Conservation (phyloP, 2,797 vertebrate species). For the Gallinago solitaria region DNA sequence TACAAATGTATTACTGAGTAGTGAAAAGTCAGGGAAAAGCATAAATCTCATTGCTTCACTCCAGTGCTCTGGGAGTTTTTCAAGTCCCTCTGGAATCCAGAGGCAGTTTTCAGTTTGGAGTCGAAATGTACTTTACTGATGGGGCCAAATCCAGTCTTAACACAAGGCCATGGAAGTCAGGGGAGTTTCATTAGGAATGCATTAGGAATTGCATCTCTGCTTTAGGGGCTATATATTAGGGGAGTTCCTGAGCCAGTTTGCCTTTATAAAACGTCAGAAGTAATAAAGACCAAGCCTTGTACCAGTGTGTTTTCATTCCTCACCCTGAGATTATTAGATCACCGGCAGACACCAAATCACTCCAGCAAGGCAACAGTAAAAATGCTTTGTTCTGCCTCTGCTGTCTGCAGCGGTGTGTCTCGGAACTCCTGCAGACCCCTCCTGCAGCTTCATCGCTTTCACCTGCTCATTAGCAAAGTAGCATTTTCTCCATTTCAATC, state of each 20-base stretch:
- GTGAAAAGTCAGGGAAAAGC: slow-evolving; percentile 58
- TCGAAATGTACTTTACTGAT: slow-evolving; percentile 29
- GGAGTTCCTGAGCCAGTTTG: slow-evolving; percentile 26
- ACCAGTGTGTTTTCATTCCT: slow-evolving; percentile 54
- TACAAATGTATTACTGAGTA: slow-evolving; percentile 47
- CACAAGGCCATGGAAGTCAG: slow-evolving; percentile 32
- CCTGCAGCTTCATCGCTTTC: not conserved
- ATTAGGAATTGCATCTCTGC: not conserved
- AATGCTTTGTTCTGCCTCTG: not conserved
- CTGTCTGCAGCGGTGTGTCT: not conserved
- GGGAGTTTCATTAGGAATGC: slow-evolving; percentile 48
- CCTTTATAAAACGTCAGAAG: slow-evolving; percentile 43
- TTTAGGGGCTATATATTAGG: slow-evolving; percentile 38
- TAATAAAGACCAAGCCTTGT: slow-evolving; percentile 37
- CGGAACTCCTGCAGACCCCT: not conserved
- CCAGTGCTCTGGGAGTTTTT: slow-evolving; percentile 59
- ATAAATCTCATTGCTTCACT: slow-evolving; percentile 58
- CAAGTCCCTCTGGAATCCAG: slow-evolving; percentile 58
- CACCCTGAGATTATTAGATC: slow-evolving; percentile 55
- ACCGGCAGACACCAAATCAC: not conserved
- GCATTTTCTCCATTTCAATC: not conserved
- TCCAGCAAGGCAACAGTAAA: not conserved
- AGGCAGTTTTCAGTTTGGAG: slow-evolving; percentile 56
- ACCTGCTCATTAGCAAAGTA: not conserved
- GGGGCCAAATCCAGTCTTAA: slow-evolving; percentile 50